Conservation (phyloP, 2,113 vertebrate species). For the Pedionomus torquatus region DNA sequence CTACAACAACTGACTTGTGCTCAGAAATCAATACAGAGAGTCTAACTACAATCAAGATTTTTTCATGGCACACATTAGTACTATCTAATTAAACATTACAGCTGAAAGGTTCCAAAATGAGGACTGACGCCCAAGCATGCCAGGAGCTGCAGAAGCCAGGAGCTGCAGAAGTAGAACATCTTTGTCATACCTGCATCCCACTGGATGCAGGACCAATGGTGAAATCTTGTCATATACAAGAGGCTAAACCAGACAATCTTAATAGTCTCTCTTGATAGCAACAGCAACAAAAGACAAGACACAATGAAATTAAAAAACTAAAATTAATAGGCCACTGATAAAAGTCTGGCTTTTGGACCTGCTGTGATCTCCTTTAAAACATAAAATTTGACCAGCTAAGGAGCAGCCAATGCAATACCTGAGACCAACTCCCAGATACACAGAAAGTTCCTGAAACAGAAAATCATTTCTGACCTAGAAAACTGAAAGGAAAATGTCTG, state of each 20-base stretch:
- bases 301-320: not conserved
- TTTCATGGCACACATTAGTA: not conserved
- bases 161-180: not conserved
- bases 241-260: not conserved
- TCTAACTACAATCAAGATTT: not conserved
- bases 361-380: not conserved
- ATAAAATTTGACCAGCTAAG: not conserved
- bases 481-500: not conserved
- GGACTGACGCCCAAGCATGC: not conserved
- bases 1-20: not conserved
- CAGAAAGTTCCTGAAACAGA: rapidly evolving
- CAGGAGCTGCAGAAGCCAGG: not conserved
- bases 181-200: rapidly evolving
- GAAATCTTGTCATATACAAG: not conserved
- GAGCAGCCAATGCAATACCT: rapidly evolving
- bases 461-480: not conserved
- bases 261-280: not conserved
- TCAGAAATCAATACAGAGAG: not conserved
- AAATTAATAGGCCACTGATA: not conserved
- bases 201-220: rapidly evolving
- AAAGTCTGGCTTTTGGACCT: not conserved
- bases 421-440: not conserved
- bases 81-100: not conserved
- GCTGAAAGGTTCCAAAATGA: not conserved
- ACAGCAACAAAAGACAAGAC: not conserved